phyloP scores from a whole-genome alignment of 2,797 vertebrate genomes.

The Tadarida brasiliensis region DNA sequence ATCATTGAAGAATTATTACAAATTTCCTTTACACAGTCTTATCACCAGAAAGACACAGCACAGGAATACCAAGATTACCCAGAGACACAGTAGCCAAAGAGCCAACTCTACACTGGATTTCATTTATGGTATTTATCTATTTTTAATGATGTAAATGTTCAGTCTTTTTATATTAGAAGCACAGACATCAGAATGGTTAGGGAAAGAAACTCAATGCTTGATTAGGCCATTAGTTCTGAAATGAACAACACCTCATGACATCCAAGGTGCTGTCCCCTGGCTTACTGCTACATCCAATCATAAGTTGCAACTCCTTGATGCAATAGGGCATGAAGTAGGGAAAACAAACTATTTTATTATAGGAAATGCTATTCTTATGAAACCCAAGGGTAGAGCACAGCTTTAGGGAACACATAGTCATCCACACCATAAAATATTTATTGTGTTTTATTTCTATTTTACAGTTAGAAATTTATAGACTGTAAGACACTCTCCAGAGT shows the following conservation, averaged over 20 bases:
- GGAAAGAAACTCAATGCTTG: not conserved
- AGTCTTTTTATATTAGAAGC: conserved; percentile 22
- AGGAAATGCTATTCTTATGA: conserved; percentile 28
- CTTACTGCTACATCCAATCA: not conserved
- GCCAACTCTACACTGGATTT: not conserved
- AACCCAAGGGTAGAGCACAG: conserved; percentile 35
- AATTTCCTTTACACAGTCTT: not conserved
- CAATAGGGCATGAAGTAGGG: not conserved
- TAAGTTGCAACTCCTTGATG: not conserved
- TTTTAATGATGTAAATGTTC: conserved; percentile 22
- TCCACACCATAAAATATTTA: conserved; percentile 76
- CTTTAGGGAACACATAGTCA: conserved; percentile 74
- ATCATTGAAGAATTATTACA: conserved; percentile 32
- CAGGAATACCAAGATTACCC: not conserved
- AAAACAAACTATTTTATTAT: conserved; percentile 50
- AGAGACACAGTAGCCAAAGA: not conserved
- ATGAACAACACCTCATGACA: not conserved
- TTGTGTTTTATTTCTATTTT: conserved; percentile 61
- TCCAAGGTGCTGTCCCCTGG: not conserved
- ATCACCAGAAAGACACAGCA: not conserved
- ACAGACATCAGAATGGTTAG: not conserved
- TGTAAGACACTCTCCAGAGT: conserved; percentile 47
- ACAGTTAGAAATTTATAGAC: conserved; percentile 73
- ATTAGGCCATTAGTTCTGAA: not conserved
- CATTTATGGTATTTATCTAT: not conserved